These are phyloP conservation scores for Synanthedon andrenaeformis DNA, from an alignment of 2,888 invertebrate species.

Conservation along the genomic window DNA sequence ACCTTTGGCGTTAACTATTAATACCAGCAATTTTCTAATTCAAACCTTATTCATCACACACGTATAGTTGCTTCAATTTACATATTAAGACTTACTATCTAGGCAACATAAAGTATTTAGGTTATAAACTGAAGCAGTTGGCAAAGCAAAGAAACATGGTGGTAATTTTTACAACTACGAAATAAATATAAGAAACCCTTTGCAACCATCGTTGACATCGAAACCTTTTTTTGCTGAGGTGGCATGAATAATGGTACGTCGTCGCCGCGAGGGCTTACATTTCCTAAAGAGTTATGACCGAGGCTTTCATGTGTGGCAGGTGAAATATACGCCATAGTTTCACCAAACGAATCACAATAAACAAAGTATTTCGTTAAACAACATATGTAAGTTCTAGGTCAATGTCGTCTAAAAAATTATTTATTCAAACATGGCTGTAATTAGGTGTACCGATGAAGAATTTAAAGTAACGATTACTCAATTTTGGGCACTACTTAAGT, in stretches of 20 bases:
- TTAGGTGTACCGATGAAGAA: too few species aligned
- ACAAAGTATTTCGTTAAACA: constrained; percentile 7
- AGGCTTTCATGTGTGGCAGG: constrained; percentile 31
- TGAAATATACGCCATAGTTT: constrained; percentile 24
- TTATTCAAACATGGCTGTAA: background rate
- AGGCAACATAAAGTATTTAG: too few species aligned
- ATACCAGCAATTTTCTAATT: too few species aligned
- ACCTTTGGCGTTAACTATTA: too few species aligned
- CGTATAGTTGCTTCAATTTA: too few species aligned
- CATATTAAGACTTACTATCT: too few species aligned
- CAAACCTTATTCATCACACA: too few species aligned
- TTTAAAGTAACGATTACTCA: too few species aligned
- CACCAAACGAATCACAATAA: constrained; percentile 25
- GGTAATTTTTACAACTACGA: background rate
- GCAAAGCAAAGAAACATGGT: too few species aligned
- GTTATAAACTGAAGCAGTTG: too few species aligned
- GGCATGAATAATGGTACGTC: constrained; percentile 30
- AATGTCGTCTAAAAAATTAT: background rate
- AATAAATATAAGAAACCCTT: background rate
- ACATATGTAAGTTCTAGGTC: background rate
- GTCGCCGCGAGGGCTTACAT: constrained; percentile 24
- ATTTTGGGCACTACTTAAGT: too few species aligned
- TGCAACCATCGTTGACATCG: constrained; percentile 9
- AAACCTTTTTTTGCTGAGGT: constrained; percentile 19
- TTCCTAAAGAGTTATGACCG: constrained; percentile 32